These are phyloP conservation scores for Chondrilla cf. caribensis DNA, from an alignment of 37 sponge, comb jelly and placozoan genomes.

Conservation along the genomic window DNA sequence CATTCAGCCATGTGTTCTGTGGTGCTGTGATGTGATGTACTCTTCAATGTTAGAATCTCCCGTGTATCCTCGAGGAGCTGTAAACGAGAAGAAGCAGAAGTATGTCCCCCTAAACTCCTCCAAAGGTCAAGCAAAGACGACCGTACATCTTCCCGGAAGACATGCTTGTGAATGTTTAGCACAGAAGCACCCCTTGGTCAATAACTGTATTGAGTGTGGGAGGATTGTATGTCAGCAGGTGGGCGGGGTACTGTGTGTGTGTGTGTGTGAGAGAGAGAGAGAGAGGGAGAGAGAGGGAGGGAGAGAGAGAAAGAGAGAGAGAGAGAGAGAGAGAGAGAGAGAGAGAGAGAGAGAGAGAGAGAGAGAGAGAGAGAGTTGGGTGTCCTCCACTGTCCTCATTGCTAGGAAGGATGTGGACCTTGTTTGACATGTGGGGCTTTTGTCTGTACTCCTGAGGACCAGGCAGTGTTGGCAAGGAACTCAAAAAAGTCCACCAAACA, in stretches of 20 bases:
- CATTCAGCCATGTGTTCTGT: no score
- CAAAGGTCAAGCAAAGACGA: constrained; percentile 63
- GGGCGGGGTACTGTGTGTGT: background rate
- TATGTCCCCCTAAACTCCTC: constrained; percentile 68
- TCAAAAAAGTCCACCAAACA: constrained; percentile 70
- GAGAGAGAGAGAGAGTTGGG: no score
- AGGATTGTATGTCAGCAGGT: constrained; percentile 91
- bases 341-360: no score
- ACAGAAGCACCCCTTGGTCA: constrained; percentile 81
- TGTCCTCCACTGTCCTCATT: no score
- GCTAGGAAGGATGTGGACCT: constrained; percentile 94
- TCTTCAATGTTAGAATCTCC: no score
- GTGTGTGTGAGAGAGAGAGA: background rate
- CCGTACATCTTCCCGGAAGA: constrained; percentile 72
- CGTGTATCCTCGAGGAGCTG: background rate
- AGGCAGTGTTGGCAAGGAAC: constrained; percentile 52
- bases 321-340: no score
- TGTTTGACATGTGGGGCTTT: constrained; percentile 93
- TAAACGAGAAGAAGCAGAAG: constrained; percentile 62
- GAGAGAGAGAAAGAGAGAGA: no score
- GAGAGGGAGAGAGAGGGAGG: no score
- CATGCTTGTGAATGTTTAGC: constrained; percentile 86
- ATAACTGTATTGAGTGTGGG: constrained; percentile 92
- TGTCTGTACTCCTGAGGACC: constrained; percentile 78
- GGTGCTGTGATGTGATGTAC: no score